Evolutionary conservation across 92 coral and sea anemone species (phyloP), one percentile per base, ranked within the genome.

Genomic region (Montipora capitata): DNA sequence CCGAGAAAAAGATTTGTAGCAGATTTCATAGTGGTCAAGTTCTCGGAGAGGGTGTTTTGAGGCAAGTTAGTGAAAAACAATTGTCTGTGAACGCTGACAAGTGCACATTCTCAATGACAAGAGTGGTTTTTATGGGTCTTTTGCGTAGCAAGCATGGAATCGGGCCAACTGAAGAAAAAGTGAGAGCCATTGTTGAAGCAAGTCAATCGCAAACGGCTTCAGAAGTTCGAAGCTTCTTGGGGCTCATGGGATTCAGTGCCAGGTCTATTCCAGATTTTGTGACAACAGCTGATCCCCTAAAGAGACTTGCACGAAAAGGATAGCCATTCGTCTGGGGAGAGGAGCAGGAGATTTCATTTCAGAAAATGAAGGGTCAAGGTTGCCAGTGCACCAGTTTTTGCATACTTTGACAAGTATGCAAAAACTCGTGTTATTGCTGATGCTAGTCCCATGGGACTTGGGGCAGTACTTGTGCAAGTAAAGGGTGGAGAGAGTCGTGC

Each of bases 11-110:
- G 62, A 9, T 48, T 48, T 41, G 73, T 20, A 61, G 71, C 67
- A 43, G 41, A 63, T 10, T 76, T 85, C 78, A 85, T 91, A 66
- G 93, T 91, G n/a, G 88, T 87, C 39, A 67, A 94, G 40, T 27
- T 27, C 35, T 27, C 35, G 35, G 35, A 79, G 14, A 15, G 92
- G 91, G 72, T 84, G 93, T 73, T 91, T 51, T 51, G 57, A 11
- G 1, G 57, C 57, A 11, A 51, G 9, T 51, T 51, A 51, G 57
- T 51, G 57, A 51, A 11, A 51, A 51, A 11, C 7, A 51, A 51
- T 51, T 51, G 57, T 7, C 57, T 51, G 57, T 51, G 57, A 51
- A 51, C 11, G 11, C 57, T 51, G 57, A 51, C 1, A 51, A 10
- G 57, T 49, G 2, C 41, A 77, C 16, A 82, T 83, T 10, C 88